Evolutionary conservation across 2,797 vertebrate genomes (phyloP), one percentile per base, ranked within the genome.

Genomic region (Amphiprion clarkii): DNA sequence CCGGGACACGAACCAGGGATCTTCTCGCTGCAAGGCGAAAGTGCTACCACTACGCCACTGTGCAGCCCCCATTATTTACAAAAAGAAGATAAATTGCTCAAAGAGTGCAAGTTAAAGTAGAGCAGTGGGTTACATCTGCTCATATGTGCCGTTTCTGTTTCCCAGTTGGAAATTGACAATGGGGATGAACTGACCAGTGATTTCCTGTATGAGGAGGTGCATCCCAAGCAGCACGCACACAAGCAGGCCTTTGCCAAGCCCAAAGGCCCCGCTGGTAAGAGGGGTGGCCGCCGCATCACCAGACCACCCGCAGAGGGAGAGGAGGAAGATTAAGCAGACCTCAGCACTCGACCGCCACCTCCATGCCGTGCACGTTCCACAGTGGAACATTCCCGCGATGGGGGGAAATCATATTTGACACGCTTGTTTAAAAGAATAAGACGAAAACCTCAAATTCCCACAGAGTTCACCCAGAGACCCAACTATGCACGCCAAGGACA

Each of bases 161-260:
- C 27, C 3, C 89, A 99, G 98, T 84, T 99, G 79, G 98, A 99
- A 94, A 99, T 99, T 29, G 98, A 97, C 69, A 93, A 96, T 0
- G 98, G 98, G 8, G 96, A 98, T 2, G 98, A 99, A 16, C 74
- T 99, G 92, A 99, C 97, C 25, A 83, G 93, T n/a, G 98, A 99
- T 44, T 98, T 97, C 84, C 92, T 99, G 78, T 99, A 99, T 29
- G 97, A 98, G 31, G 98, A 99, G 93, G 97, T 99, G 59, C 98
- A 99, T 82, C 98, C 98, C 33, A 99, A 98, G 92, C 97, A 99
- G 87, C 97, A 99, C 0, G 98, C 97, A 21, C 97, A 98, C 91
- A 98, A 97, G 82, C 97, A 98, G 79, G 96, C 95, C 53, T 99
- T 99, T 81, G 95, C 97, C 85, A 99, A 99, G 82, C 98, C 98